These are phyloP conservation scores for Myotis lucifugus DNA, from an alignment of 2,113 vertebrate species.

Conservation along the genomic window DNA sequence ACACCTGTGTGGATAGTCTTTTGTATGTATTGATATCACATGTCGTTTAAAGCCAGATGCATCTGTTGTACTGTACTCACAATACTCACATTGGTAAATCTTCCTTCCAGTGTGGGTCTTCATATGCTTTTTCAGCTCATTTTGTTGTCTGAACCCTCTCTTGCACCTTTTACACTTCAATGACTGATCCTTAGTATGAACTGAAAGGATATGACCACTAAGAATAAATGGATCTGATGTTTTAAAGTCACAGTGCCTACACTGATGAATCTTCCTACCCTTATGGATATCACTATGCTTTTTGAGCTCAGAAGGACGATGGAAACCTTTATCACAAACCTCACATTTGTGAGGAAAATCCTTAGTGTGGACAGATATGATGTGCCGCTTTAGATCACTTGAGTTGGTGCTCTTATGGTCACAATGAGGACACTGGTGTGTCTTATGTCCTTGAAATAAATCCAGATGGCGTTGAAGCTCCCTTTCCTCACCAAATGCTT, in stretches of 20 bases:
- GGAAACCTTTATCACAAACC: slow-evolving; percentile 98
- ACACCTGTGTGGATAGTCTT: slow-evolving; percentile 99
- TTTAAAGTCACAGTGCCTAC: slow-evolving; percentile 99
- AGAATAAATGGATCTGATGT: slow-evolving; percentile 97
- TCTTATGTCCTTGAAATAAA: slow-evolving; percentile 98
- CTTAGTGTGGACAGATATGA: slow-evolving; percentile 99
- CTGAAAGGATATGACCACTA: slow-evolving; percentile 97
- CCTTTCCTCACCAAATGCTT: slow-evolving; percentile 94
- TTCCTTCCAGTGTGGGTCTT: slow-evolving; percentile 99
- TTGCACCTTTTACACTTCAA: slow-evolving; percentile 99
- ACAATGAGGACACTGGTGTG: slow-evolving; percentile 98
- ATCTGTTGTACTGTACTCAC: slow-evolving; percentile 99
- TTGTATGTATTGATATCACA: slow-evolving; percentile 99
- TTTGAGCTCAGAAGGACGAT: slow-evolving; percentile 97
- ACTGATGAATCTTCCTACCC: slow-evolving; percentile 98
- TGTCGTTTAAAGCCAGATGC: slow-evolving; percentile 99
- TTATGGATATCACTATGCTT: slow-evolving; percentile 98
- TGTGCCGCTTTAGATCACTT: slow-evolving; percentile 97
- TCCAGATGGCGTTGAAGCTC: slow-evolving; percentile 96
- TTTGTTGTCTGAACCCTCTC: slow-evolving; percentile 95
- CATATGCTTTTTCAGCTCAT: slow-evolving; percentile 99
- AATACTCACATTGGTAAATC: slow-evolving; percentile 99
- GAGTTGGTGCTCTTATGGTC: slow-evolving; percentile 99
- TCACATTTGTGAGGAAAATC: slow-evolving; percentile 99
- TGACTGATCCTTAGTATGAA: slow-evolving; percentile 98